Evolutionary conservation across 1,140 invertebrate genomes (phyloP).

Genomic region (Asbolus verrucosus): DNA sequence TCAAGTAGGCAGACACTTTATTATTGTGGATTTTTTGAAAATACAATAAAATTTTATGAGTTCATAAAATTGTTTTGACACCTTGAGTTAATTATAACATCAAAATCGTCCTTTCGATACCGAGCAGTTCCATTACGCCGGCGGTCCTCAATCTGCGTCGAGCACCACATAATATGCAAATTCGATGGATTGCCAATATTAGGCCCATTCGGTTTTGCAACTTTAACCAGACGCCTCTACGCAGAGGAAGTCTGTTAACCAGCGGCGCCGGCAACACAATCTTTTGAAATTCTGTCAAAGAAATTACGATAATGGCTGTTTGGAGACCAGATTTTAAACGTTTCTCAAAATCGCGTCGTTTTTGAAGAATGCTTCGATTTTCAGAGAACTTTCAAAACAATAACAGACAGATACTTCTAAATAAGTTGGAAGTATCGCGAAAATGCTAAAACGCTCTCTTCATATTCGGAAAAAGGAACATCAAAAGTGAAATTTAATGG

Average conservation of each 20-base stretch:
- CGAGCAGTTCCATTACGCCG: background rate
- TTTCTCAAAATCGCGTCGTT: no score
- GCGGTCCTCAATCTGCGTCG: background rate
- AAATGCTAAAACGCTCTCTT: no score
- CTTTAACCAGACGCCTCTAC: background rate
- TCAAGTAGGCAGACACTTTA: background rate
- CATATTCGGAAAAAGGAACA: no score
- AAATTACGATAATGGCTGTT: no score
- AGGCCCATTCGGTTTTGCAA: background rate
- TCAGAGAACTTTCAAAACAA: no score
- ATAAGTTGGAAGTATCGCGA: no score
- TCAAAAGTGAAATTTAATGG: no score
- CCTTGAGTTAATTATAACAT: background rate
- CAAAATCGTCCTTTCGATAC: background rate
- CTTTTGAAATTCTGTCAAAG: no score
- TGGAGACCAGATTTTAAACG: no score
- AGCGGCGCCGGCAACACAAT: no score
- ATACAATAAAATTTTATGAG: conserved; percentile 9
- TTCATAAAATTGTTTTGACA: background rate
- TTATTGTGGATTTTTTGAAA: conserved; percentile 1
- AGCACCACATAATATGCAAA: background rate
- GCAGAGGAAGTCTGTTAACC: background rate
- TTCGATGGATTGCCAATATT: background rate
- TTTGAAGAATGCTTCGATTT: no score
- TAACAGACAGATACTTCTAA: no score